Evolutionary conservation across 2,888 invertebrate species (phyloP).

Genomic region (Terebella lapidaria): DNA sequence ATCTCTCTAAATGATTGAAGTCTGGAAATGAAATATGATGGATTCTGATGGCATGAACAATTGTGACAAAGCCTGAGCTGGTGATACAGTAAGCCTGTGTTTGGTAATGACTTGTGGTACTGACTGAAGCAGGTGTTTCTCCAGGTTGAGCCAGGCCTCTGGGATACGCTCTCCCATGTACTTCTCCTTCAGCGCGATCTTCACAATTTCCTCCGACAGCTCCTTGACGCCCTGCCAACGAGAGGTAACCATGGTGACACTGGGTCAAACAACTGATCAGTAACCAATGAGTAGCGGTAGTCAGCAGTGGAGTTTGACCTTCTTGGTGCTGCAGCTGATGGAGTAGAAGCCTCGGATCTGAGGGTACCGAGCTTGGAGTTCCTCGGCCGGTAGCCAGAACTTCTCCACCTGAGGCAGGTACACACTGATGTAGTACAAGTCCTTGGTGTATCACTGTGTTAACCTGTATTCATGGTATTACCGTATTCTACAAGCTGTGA

Average conservation of each 20-base stretch:
- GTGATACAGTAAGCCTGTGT: too few species aligned
- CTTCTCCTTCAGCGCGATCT: constrained; percentile 41
- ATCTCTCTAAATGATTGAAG: too few species aligned
- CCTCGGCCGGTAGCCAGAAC: constrained; percentile 38
- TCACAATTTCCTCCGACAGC: constrained; percentile 32
- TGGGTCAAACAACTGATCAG: not conserved
- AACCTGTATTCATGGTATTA: too few species aligned
- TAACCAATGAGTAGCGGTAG: not conserved
- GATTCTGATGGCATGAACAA: too few species aligned
- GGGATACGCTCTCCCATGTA: constrained; percentile 52
- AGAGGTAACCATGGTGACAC: not conserved
- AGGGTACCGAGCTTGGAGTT: constrained; percentile 41
- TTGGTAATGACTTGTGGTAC: too few species aligned
- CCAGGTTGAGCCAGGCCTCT: constrained; percentile 47
- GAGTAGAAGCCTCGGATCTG: constrained; percentile 47
- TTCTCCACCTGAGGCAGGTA: constrained; percentile 37
- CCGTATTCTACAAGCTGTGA: too few species aligned
- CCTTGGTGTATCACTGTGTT: too few species aligned
- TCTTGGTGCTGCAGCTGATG: constrained; percentile 39
- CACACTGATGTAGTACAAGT: too few species aligned
- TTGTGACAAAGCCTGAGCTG: too few species aligned
- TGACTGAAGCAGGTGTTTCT: constrained; percentile 31
- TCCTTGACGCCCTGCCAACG: constrained; percentile 36
- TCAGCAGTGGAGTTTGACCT: not conserved
- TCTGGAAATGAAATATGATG: too few species aligned